Percentiles rank a stretch among this genome's conserved stretches.
Conservation (phyloP, 2,113 vertebrate species). For the Sminthopsis crassicaudata region DNA sequence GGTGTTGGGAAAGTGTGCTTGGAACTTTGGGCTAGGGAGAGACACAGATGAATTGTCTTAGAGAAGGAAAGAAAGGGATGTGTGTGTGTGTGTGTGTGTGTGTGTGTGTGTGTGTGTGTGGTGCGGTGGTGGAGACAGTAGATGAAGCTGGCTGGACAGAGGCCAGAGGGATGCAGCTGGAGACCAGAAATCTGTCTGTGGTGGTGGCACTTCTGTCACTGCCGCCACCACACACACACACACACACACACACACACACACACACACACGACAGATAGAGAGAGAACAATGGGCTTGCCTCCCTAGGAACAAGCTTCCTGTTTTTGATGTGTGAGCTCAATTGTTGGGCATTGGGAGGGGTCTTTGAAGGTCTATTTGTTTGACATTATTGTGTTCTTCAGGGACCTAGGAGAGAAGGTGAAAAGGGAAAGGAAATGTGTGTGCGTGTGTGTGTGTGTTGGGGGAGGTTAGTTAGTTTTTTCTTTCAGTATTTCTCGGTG, state of each 20-base stretch:
- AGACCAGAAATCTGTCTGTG: slow-evolving; percentile 57
- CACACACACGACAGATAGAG: background rate
- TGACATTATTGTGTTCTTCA: slow-evolving; percentile 19
- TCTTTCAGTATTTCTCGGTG: slow-evolving; percentile 31
- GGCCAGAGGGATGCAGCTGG: slow-evolving; percentile 17
- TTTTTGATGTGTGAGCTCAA: slow-evolving; percentile 68
- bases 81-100: too few species aligned
- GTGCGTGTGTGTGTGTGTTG: background rate
- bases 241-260: background rate
- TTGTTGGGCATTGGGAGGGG: slow-evolving; percentile 40
- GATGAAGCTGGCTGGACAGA: background rate
- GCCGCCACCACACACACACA: background rate
- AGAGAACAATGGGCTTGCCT: slow-evolving; percentile 59
- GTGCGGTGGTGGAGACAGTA: background rate
- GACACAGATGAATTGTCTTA: background rate
- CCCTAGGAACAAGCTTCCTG: slow-evolving; percentile 72
- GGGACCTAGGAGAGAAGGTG: slow-evolving; percentile 6
- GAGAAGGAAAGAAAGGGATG: background rate
- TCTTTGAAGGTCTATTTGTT: slow-evolving; percentile 64
- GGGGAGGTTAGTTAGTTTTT: background rate
- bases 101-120: too few species aligned
- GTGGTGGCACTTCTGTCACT: background rate
- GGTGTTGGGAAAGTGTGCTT: background rate
- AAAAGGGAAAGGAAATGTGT: slow-evolving; percentile 40
- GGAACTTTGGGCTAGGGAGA: background rate